Evolutionary conservation across 1,140 invertebrate species (phyloP), one percentile per base, ranked within the genome.

Genomic region (Rhyzopertha dominica): DNA sequence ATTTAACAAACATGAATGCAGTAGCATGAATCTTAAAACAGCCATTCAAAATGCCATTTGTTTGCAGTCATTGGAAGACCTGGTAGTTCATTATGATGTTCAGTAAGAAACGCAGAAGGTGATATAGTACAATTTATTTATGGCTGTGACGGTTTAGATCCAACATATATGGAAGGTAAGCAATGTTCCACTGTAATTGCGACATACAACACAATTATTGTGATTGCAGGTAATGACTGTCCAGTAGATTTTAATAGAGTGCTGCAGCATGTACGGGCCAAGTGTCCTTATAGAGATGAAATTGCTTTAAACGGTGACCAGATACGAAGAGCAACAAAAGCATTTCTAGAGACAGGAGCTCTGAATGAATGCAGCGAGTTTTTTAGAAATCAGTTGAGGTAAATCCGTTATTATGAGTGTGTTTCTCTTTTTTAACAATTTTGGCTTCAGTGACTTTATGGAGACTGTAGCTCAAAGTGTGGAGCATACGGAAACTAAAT

Each of bases 71-170:
- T 72, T 97, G 22, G 95, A 99, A 77, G 96, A 99, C 74, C 72
- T 99, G 44, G 92, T 93, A 53, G 79, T 94, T 1, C 88, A 95
- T 61, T 99, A 99, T 71, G 96, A 99, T 68, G 80, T 68, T 95
- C 95, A 4, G 96, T 99, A 0, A 77, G 96, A 46, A 97, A 94
- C 67, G 94, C 94, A 1, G 83, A 85, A 30, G 87, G 88, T 28
- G 94, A 98, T 68, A 86, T 98, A 54, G 83, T 98, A 13, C 93
- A 99, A 71, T 85, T 98, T 26, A 72, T 77, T 2, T 99, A 97
- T 69, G 96, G 97, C 29, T 91, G 87, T 43, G 97, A 99, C 72
- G 87, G 90, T 2, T 73, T 99, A 2, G 95, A 99, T 79, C 97
- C 97, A 3, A 85, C 85, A n/a, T 86, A 83, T 53, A 98, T 99